phyloP scores from a whole-genome alignment of 1,140 invertebrate species.

The Cephus cinctus region DNA sequence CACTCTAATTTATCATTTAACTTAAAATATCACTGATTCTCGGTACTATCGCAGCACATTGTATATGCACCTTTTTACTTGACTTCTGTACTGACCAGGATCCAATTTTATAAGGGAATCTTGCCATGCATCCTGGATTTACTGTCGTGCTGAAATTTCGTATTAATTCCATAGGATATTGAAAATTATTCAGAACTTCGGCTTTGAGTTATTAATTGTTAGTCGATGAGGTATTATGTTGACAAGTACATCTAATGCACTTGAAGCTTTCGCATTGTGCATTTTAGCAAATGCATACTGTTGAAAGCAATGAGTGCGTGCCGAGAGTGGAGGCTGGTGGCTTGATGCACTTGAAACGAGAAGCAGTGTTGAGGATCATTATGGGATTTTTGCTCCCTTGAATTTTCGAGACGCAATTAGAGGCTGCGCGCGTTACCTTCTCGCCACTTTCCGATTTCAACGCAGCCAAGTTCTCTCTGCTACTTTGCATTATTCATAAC shows the following conservation, averaged over 20 bases:
- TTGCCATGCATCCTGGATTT: too few relatives aligned
- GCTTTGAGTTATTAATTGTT: too few relatives aligned
- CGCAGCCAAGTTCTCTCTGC: neutral
- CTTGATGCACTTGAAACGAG: conserved; percentile 7
- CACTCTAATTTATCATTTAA: too few relatives aligned
- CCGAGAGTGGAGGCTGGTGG: neutral
- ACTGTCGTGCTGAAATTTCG: conserved; percentile 17
- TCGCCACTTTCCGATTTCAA: conserved; percentile 22
- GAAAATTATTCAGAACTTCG: neutral
- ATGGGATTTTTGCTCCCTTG: conserved; percentile 37
- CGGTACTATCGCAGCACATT: too few relatives aligned
- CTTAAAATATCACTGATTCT: too few relatives aligned
- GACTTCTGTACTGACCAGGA: too few relatives aligned
- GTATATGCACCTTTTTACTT: too few relatives aligned
- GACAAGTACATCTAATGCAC: too few relatives aligned
- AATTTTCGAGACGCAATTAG: conserved; percentile 39
- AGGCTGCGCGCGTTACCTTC: neutral
- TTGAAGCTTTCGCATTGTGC: too few relatives aligned
- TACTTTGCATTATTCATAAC: neutral
- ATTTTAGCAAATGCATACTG: neutral
- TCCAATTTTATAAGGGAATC: too few relatives aligned
- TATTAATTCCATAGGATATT: conserved; percentile 14
- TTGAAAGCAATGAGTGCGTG: neutral
- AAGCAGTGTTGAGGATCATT: conserved; percentile 30
- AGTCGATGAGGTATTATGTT: too few relatives aligned